A percentile compares a stretch with the other conserved stretches of the same genome.
Conservation (phyloP, 2,797 vertebrate genomes). For the Anguilla anguilla region DNA sequence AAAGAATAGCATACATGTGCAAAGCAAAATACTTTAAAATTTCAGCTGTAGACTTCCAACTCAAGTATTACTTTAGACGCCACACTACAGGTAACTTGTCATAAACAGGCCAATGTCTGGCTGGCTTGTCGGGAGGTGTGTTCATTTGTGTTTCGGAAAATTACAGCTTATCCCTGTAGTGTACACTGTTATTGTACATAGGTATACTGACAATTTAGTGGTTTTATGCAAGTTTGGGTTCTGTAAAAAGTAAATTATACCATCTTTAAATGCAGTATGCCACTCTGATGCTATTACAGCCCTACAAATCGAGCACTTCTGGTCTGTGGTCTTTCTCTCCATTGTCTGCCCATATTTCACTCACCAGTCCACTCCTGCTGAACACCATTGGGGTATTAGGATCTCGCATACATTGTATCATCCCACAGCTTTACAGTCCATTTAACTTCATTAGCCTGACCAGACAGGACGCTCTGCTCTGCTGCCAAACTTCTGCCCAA, state of each 20-base stretch:
- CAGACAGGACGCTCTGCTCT: not conserved
- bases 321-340: not conserved
- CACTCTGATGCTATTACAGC: not conserved
- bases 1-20: not conserved
- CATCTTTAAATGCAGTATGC: not conserved
- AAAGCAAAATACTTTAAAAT: not conserved
- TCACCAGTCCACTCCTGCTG: not conserved
- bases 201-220: not conserved
- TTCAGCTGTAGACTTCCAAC: not conserved
- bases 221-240: not conserved
- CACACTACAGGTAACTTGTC: not conserved
- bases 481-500: not conserved
- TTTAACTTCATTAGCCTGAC: not conserved
- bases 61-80: not conserved
- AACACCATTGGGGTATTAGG: not conserved
- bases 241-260: not conserved
- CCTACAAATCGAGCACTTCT: not conserved
- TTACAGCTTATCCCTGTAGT: not conserved
- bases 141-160: not conserved
- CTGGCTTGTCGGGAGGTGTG: not conserved
- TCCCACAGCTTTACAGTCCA: not conserved
- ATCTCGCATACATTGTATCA: not conserved
- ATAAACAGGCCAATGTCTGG: not conserved
- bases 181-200: not conserved
- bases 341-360: not conserved